Base-by-base conservation (phyloP, 2,888 invertebrate species). In the Icerya purchasi region DNA sequence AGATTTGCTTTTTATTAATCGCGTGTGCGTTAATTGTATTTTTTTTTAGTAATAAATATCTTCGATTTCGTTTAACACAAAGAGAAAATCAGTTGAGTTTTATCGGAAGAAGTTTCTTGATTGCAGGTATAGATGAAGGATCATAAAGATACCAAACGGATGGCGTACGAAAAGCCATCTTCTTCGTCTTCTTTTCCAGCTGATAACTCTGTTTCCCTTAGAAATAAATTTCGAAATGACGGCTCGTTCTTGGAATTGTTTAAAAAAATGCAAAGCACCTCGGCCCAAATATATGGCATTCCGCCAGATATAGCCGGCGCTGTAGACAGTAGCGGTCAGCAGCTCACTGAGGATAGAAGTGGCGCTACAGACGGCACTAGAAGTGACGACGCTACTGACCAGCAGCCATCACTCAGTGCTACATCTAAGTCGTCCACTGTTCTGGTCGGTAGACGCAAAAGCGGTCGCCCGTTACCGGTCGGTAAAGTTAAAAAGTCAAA, bases 241-340 rank as follows among this genome's bases (percentile, higher is more conserved):
- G 91, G 91, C 2, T 86, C 87, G 63, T 91, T 91, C 69, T 75
- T 91, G 68, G 90, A 90, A 71, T 84, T 89, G 79, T 91, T 91
- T 68, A 90, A 90, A 72, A 87, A 85, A 70, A 83, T 90, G 85
- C 85, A 86, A 68, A 56, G 60, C 50, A 36, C 54, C 10, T 51
- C 58, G 8, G 54, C 58, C 22, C 53, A 60, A 54, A 54, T 54
- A 50, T 25, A 36, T 36, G 36, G 36, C 5, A 36, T 36, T 8
- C 36, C 36, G 14, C 5, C 5, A 5, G 14, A 8, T 8, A 8
- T 36, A 36, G 5, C 54, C 25, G 50, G 54, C 22, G 14, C 49
- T 20, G 3, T 22, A 8, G 21, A 18, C 8, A 23, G 19, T 23
- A 54, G 49, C 22, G 54, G n/a, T 50, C 51, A 51, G 20, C 52